Base-by-base conservation (phyloP, 2,797 vertebrate genomes). In the Artibeus jamaicensis region DNA sequence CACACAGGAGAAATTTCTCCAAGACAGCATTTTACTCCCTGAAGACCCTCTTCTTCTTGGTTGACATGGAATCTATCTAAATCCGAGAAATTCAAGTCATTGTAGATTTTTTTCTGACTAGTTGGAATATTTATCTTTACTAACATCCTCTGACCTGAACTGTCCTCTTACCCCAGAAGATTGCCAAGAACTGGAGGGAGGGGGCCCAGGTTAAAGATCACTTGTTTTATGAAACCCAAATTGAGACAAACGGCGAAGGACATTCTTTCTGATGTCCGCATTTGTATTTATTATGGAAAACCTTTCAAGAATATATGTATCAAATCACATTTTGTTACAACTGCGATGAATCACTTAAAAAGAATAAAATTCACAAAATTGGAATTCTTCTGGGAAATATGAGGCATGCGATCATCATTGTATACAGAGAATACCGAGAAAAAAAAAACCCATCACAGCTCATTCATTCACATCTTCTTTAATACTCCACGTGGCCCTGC, bases 281-380 rank as follows among this genome's bases (percentile, higher is more conserved):
- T 93, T 78, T 95, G 59, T 94, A 83, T 93, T 96, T 68, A 89
- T 94, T 76, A 59, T 37, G 83, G 50, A 86, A 93, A 97, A 79
- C 16, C 29, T 93, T 94, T 96, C 44, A 96, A 85, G 76, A 93
- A 34, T 70, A 26, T 73, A 81, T 19, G 21, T 48, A 18, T 68
- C 79, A 96, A 94, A 70, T 91, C 89, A 93, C 39, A 46, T 95
- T 94, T 89, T 96, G 62, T 89, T 96, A 86, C 22, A 86, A 62
- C 24, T 14, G 77, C 83, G 95, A 50, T 59, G 42, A 92, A 70
- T 92, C 81, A 90, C 50, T 94, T 89, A 39, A 82, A 67, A 94
- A 96, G 39, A 67, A 37, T 74, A 82, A 83, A 67, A 65, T 53
- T 94, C 57, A 91, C 82, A 81, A 92, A 78, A 78, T 14, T 90